phyloP scores from a whole-genome alignment of 2,888 invertebrate genomes.

The Lysandra bellargus region DNA sequence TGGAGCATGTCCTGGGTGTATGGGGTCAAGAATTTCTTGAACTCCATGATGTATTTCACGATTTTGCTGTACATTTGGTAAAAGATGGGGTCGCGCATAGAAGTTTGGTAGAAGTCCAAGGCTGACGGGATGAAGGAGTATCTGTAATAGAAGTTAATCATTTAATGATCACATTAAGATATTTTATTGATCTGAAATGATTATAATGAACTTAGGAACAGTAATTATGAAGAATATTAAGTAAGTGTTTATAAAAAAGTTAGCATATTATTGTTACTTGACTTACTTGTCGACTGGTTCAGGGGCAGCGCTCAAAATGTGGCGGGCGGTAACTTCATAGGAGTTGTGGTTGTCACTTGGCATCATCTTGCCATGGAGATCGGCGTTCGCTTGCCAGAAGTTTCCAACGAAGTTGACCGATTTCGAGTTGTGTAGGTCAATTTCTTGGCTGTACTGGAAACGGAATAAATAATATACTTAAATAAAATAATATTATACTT shows the following conservation, averaged over 20 bases:
- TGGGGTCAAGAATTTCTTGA: conserved; percentile 79
- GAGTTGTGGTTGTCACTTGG: conserved; percentile 70
- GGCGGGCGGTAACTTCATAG: conserved; percentile 80
- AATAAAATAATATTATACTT: background rate
- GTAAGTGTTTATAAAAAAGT: too few species aligned
- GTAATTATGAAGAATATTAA: too few species aligned
- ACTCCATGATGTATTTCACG: conserved; percentile 78
- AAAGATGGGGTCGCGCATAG: conserved; percentile 86
- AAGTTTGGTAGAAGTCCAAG: conserved; percentile 83
- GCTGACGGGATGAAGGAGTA: conserved; percentile 77
- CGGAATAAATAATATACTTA: conserved; percentile 10
- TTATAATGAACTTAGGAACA: too few species aligned
- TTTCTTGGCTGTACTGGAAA: conserved; percentile 60
- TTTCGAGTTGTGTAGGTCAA: conserved; percentile 59
- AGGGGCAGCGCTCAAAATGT: conserved; percentile 53
- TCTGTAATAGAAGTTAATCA: conserved; percentile 49
- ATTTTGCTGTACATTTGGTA: conserved; percentile 84
- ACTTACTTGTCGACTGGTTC: conserved; percentile 43
- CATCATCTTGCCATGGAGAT: conserved; percentile 60
- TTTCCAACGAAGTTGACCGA: conserved; percentile 69
- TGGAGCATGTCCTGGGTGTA: conserved; percentile 80
- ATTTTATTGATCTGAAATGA: too few species aligned
- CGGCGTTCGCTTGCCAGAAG: conserved; percentile 77
- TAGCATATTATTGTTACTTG: conserved; percentile 2
- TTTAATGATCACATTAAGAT: background rate